phyloP scores from a whole-genome alignment of 1,140 invertebrate genomes.

The Heliconius congener region DNA sequence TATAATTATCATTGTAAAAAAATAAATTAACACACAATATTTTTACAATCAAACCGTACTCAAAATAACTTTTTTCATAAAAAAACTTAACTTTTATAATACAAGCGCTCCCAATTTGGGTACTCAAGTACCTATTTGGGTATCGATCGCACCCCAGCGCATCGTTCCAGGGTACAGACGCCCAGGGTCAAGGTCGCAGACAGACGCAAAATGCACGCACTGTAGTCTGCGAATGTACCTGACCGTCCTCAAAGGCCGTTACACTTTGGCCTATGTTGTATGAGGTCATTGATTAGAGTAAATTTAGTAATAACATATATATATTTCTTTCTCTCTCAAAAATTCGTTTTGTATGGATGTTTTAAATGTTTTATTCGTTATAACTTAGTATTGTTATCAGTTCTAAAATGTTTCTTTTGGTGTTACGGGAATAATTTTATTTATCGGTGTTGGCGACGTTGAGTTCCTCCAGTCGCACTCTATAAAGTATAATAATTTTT shows the following conservation, averaged over 20 bases:
- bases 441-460: background rate
- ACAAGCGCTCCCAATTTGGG: background rate
- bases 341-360: background rate
- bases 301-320: background rate
- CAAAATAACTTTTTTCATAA: background rate
- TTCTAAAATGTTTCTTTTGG: too few species aligned
- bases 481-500: too few species aligned
- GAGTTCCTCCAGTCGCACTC: too few species aligned
- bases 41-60: background rate
- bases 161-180: conserved; percentile 67
- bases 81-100: background rate
- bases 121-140: background rate
- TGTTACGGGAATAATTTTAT: background rate
- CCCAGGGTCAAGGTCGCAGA: conserved; percentile 77
- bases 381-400: background rate
- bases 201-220: conserved; percentile 57
- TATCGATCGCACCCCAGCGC: conserved; percentile 40
- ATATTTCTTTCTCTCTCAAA: conserved; percentile 21
- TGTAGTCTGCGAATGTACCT: conserved; percentile 33
- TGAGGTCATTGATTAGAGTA: conserved; percentile 12
- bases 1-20: too few species aligned
- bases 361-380: background rate
- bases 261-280: conserved; percentile 29
- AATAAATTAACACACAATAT: background rate
- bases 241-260: conserved; percentile 48